Percentiles rank a stretch among this genome's conserved stretches.
These are phyloP conservation scores for Mnemiopsis leidyi DNA, from an alignment of 37 sponge, comb jelly and placozoan genomes.

Conservation along the genomic window DNA sequence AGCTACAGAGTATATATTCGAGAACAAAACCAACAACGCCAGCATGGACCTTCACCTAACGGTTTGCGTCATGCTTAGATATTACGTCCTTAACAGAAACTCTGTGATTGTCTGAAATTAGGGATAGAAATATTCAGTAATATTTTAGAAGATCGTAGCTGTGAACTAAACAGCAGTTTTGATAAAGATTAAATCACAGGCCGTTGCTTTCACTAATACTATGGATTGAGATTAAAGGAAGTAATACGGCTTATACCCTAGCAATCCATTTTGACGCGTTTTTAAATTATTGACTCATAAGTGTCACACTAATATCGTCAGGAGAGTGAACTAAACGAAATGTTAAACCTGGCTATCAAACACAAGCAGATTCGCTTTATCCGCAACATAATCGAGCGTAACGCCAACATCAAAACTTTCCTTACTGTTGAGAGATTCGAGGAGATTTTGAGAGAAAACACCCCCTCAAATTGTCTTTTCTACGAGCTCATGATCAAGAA, in stretches of 20 bases:
- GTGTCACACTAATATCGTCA: background rate
- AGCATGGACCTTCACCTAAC: background rate
- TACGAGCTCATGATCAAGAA: background rate
- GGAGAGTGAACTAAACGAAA: constrained; percentile 14
- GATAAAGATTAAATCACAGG: no score
- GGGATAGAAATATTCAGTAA: no score
- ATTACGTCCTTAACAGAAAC: no score
- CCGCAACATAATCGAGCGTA: background rate
- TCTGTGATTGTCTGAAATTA: no score
- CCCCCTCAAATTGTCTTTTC: background rate
- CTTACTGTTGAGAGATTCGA: constrained; percentile 10
- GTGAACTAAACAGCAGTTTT: no score
- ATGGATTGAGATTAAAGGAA: no score
- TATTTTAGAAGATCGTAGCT: no score
- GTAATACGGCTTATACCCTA: no score
- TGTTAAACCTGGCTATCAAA: background rate
- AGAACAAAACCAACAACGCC: background rate
- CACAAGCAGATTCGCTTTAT: constrained; percentile 41
- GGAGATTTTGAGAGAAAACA: background rate
- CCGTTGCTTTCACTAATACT: no score
- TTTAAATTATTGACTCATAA: background rate
- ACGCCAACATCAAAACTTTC: constrained; percentile 32
- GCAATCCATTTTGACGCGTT: no score
- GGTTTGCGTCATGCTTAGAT: no score
- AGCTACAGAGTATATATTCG: background rate